These are phyloP conservation scores for Siphonodentalium dalli DNA, from an alignment of 2,888 invertebrate species.

Conservation along the genomic window DNA sequence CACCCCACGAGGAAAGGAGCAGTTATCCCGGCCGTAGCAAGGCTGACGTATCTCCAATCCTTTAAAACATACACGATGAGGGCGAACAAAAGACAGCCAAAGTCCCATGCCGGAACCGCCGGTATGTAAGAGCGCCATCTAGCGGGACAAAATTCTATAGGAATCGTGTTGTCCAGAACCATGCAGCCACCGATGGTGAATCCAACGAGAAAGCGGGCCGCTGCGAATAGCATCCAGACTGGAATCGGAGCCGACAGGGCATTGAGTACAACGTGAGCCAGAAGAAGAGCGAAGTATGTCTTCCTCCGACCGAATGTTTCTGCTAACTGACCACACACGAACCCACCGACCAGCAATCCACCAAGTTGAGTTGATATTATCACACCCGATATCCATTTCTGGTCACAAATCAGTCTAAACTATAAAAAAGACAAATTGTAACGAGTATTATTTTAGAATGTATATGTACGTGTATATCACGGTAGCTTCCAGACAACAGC, in stretches of 20 bases:
- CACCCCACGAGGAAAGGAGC: conserved; percentile 4
- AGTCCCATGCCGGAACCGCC: conserved; percentile 5
- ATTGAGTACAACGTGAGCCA: conserved; percentile 9
- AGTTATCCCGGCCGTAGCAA: conserved; percentile 3
- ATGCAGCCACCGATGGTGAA: conserved; percentile 23
- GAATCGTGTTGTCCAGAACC: too few relatives aligned
- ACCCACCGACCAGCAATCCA: conserved; percentile 27
- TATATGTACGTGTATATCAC: too few relatives aligned
- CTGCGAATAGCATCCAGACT: conserved; percentile 31
- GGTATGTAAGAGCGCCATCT: conserved; percentile 13
- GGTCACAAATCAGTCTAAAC: conserved; percentile 30
- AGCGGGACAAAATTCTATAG: conserved; percentile 7
- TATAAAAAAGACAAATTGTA: conserved; percentile 19
- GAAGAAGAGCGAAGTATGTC: conserved; percentile 20
- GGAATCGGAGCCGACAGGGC: conserved; percentile 19
- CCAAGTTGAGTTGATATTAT: conserved; percentile 30
- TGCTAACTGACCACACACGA: conserved; percentile 26
- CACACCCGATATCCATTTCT: conserved; percentile 19
- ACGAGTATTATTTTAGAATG: too few relatives aligned
- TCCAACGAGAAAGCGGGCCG: conserved; percentile 27
- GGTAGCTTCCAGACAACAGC: too few relatives aligned
- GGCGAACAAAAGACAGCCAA: conserved; percentile 1
- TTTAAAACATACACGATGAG: conserved; percentile 3
- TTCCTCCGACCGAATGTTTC: conserved; percentile 31
- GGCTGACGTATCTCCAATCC: conserved; percentile 7